phyloP scores from a whole-genome alignment of 2,888 invertebrate species.

The Drosophila demipolita region DNA sequence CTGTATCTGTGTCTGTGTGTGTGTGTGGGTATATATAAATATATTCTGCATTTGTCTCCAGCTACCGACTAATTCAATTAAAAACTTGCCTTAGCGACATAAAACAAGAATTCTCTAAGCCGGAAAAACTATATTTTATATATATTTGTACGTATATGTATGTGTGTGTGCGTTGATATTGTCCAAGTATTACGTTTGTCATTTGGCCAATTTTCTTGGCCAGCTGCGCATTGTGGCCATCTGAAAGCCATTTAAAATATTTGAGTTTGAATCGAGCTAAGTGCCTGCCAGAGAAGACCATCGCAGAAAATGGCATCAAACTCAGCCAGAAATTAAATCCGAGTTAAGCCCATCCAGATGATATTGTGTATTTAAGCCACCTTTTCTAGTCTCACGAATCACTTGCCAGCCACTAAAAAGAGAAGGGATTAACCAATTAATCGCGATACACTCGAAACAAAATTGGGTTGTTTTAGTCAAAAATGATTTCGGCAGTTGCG shows the following conservation, averaged over 20 bases:
- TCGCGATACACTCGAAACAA: not conserved
- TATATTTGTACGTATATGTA: slow-evolving; percentile 3
- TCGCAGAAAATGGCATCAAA: slow-evolving; percentile 20
- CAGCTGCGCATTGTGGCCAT: slow-evolving; percentile 42
- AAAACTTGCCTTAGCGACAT: slow-evolving; percentile 56
- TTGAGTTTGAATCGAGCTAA: slow-evolving; percentile 40
- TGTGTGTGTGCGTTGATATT: slow-evolving; percentile 2
- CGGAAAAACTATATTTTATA: slow-evolving; percentile 39
- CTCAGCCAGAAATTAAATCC: slow-evolving; percentile 29
- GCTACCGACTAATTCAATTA: slow-evolving; percentile 53
- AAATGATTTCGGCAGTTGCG: not conserved
- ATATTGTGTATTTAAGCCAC: not conserved
- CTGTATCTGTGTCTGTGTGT: not conserved
- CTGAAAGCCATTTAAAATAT: slow-evolving; percentile 27
- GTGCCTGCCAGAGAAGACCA: slow-evolving; percentile 4
- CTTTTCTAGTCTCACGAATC: not conserved
- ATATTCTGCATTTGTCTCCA: slow-evolving; percentile 32
- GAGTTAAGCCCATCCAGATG: slow-evolving; percentile 12
- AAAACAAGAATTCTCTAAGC: slow-evolving; percentile 50
- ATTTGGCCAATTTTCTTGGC: slow-evolving; percentile 19
- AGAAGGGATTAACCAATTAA: not conserved
- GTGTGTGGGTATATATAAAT: not conserved
- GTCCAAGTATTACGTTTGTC: slow-evolving; percentile 8
- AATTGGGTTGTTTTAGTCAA: not conserved
- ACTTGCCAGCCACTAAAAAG: not conserved